Percentiles rank a stretch among this genome's conserved stretches.
phyloP scores from a whole-genome alignment of 2,888 invertebrate species.

The Chymomyza caudatula region DNA sequence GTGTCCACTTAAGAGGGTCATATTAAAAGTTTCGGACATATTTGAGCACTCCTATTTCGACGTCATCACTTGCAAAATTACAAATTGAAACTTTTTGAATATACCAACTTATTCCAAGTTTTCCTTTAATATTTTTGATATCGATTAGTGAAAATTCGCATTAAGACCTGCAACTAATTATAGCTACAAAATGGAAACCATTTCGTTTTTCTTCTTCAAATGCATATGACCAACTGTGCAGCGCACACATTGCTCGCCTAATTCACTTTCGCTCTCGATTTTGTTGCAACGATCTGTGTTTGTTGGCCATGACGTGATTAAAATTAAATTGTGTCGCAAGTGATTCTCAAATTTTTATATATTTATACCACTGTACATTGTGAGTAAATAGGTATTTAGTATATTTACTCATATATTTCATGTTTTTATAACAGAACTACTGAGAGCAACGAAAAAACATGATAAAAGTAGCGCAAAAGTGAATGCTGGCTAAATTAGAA shows the following conservation, averaged over 20 bases:
- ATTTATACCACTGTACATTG: neutral
- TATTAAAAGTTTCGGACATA: too few species aligned
- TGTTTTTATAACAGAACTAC: neutral
- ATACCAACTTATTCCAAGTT: too few species aligned
- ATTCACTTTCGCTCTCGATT: conserved; percentile 54
- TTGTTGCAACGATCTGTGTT: conserved; percentile 1
- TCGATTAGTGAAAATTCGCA: too few species aligned
- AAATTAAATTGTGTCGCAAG: conserved; percentile 48
- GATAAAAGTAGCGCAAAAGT: neutral
- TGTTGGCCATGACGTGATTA: conserved; percentile 47
- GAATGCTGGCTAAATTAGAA: too few species aligned
- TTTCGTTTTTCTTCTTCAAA: conserved; percentile 13
- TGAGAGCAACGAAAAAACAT: neutral
- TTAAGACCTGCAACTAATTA: conserved; percentile 16
- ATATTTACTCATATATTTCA: neutral
- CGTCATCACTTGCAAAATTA: too few species aligned
- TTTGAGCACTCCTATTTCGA: too few species aligned
- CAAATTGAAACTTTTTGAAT: too few species aligned
- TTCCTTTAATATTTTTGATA: too few species aligned
- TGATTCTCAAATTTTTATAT: neutral
- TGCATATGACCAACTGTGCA: conserved; percentile 6
- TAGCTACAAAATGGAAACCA: too few species aligned
- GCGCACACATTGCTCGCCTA: conserved; percentile 27
- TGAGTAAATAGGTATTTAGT: neutral
- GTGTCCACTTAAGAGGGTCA: too few species aligned